Evolutionary conservation across 2,797 vertebrate genomes (phyloP).

Genomic region (Crenichthys baileyi): DNA sequence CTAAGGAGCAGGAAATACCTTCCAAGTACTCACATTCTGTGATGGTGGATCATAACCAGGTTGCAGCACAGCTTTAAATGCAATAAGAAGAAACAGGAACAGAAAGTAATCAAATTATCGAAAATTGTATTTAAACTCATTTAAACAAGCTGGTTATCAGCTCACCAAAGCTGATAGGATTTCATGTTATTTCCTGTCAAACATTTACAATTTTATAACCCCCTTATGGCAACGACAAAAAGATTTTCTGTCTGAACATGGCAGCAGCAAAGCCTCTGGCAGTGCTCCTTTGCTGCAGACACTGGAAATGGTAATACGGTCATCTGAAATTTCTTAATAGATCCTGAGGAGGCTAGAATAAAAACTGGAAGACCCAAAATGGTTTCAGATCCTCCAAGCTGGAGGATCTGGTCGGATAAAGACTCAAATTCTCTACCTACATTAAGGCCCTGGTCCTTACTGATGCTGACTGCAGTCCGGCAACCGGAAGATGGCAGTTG

Average conservation of each 20-base stretch:
- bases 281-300: neutral
- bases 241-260: neutral
- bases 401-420: neutral
- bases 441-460: neutral
- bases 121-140: neutral
- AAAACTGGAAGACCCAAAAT: neutral
- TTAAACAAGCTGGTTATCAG: neutral
- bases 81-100: neutral
- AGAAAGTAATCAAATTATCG: neutral
- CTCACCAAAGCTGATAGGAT: neutral
- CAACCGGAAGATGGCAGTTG: neutral
- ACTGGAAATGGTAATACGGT: too few species aligned
- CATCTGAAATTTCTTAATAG: too few species aligned
- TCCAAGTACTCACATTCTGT: neutral
- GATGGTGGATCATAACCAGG: neutral
- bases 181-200: neutral
- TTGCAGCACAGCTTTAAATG: neutral
- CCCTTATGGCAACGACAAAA: neutral
- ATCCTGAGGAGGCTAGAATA: too few species aligned
- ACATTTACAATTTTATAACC: neutral
- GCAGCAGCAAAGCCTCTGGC: neutral
- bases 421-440: neutral
- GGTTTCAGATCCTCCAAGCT: neutral
- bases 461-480: neutral
- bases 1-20: neutral